A percentile compares a stretch with the other conserved stretches of the same genome.
phyloP scores from a whole-genome alignment of 2,797 vertebrate genomes.

The Allobates femoralis region DNA sequence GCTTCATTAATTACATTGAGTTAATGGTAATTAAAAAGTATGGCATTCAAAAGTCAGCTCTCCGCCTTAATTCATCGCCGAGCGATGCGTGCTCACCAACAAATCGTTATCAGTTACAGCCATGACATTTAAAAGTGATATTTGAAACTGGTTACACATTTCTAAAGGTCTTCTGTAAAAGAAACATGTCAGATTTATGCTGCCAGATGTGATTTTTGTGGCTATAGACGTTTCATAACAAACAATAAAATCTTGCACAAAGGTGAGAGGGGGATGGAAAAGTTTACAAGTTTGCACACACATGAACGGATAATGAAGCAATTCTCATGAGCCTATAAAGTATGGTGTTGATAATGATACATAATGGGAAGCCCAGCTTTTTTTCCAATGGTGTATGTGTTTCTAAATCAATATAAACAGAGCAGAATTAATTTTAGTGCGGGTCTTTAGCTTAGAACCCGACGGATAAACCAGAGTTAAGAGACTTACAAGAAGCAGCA shows the following conservation, averaged over 20 bases:
- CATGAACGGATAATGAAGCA: neutral
- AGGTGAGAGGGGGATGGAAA: constrained; percentile 5
- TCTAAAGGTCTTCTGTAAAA: constrained; percentile 47
- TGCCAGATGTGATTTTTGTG: constrained; percentile 33
- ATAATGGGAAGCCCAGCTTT: neutral
- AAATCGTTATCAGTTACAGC: constrained; percentile 31
- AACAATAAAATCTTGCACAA: constrained; percentile 44
- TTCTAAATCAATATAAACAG: neutral
- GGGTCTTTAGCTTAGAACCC: too few species aligned
- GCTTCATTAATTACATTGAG: neutral
- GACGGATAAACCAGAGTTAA: too few species aligned
- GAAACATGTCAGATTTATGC: constrained; percentile 42
- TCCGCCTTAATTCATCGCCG: neutral
- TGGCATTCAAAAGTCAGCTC: constrained; percentile 1
- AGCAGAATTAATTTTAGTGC: neutral
- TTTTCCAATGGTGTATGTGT: neutral
- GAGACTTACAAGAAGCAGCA: too few species aligned
- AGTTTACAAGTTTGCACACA: constrained; percentile 4
- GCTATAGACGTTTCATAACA: constrained; percentile 31
- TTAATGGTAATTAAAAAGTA: constrained; percentile 14
- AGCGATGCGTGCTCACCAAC: neutral
- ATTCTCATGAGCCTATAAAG: neutral
- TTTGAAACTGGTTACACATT: constrained; percentile 36
- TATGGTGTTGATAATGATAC: too few species aligned
- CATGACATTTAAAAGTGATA: constrained; percentile 52